Evolutionary conservation across 2,888 invertebrate genomes (phyloP).

Genomic region (Caenorhabditis zanzibari): DNA sequence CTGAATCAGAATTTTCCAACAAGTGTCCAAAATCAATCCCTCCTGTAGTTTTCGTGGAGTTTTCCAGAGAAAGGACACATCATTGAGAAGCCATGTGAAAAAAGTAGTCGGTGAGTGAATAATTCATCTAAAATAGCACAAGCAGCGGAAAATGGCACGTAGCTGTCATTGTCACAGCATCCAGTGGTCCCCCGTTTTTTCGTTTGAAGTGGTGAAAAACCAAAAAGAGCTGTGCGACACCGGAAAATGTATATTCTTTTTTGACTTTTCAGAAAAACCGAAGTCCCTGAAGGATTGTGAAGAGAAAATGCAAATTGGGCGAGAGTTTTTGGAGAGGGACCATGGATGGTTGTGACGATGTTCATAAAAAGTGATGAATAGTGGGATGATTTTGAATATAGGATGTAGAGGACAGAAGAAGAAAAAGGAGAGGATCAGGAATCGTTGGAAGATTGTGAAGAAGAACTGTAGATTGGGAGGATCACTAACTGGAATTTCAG

Average conservation of each 20-base stretch:
- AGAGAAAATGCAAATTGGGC: conserved; percentile 40
- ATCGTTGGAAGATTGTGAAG: conserved; percentile 7
- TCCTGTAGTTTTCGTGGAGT: neutral
- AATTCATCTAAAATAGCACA: conserved; percentile 47
- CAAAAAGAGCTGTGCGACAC: conserved; percentile 26
- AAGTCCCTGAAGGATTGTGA: conserved; percentile 26
- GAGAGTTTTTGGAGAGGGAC: neutral
- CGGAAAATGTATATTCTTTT: conserved; percentile 34
- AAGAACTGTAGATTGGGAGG: too few relatives aligned
- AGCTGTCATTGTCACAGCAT: conserved; percentile 36
- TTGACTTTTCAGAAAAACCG: conserved; percentile 25
- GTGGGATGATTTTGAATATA: conserved; percentile 25
- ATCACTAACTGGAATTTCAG: too few relatives aligned
- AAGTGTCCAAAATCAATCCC: neutral
- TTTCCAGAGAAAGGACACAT: conserved; percentile 16
- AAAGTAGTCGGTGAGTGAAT: conserved; percentile 37
- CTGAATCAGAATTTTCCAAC: too few relatives aligned
- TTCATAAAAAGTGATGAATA: conserved; percentile 53
- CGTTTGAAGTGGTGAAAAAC: conserved; percentile 15
- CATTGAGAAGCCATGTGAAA: conserved; percentile 36
- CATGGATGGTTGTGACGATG: conserved; percentile 12
- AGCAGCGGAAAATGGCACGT: conserved; percentile 24
- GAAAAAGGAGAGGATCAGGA: neutral
- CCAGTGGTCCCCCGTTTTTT: conserved; percentile 11
- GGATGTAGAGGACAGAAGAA: neutral